phyloP scores from a whole-genome alignment of 2,888 invertebrate genomes.

The Melikaiella ostensackeni region DNA sequence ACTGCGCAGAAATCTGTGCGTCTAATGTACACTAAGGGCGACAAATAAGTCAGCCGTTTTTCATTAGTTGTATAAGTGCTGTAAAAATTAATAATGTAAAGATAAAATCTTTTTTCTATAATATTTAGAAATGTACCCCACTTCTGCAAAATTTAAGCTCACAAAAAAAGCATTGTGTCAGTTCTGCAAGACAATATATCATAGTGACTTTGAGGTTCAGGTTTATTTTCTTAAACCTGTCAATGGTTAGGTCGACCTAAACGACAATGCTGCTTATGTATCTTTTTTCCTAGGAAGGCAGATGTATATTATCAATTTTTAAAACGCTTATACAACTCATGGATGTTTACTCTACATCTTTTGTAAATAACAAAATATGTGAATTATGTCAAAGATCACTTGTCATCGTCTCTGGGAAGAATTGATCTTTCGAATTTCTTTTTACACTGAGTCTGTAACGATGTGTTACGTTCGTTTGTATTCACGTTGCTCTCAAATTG shows the following conservation, averaged over 20 bases:
- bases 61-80: not conserved
- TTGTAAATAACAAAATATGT: not conserved
- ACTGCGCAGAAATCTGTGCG: not conserved
- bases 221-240: too few relatives aligned
- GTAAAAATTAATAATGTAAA: not conserved
- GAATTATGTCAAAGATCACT: not conserved
- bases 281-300: too few relatives aligned
- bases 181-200: too few relatives aligned
- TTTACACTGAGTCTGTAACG: not conserved
- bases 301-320: too few relatives aligned
- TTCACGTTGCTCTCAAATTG: not conserved
- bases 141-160: too few relatives aligned
- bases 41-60: not conserved
- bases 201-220: too few relatives aligned
- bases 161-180: too few relatives aligned
- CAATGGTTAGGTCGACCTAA: too few relatives aligned
- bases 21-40: not conserved
- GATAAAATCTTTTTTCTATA: not conserved
- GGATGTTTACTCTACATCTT: not conserved
- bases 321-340: too few relatives aligned
- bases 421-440: not conserved
- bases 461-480: not conserved
- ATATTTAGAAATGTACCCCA: not conserved
- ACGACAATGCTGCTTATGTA: too few relatives aligned
- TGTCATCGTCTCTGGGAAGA: not conserved